Evolutionary conservation across 1,140 invertebrate species (phyloP).

Genomic region (Bombus balteatus): DNA sequence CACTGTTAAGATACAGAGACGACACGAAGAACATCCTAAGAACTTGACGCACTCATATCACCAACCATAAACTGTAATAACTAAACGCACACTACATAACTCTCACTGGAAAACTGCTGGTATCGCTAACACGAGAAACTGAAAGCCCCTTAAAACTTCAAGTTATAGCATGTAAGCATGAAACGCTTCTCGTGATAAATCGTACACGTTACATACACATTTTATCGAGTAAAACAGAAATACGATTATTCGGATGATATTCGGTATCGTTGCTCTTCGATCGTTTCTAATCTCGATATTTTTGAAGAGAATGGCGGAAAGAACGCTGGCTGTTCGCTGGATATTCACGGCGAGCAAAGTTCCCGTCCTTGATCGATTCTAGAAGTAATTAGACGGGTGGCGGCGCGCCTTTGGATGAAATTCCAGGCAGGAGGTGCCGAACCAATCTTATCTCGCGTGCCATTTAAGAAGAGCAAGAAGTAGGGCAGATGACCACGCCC

Average conservation of each 20-base stretch:
- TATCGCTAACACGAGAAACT: too few relatives aligned
- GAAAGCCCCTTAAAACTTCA: too few relatives aligned
- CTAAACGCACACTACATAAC: too few relatives aligned
- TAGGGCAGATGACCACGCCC: slow-evolving; percentile 68
- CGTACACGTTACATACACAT: too few relatives aligned
- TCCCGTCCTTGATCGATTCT: slow-evolving; percentile 69
- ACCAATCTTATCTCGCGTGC: slow-evolving; percentile 69
- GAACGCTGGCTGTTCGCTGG: slow-evolving; percentile 27
- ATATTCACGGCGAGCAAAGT: slow-evolving; percentile 71
- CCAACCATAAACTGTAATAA: too few relatives aligned
- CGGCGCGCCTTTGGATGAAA: slow-evolving; percentile 66
- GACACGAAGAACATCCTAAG: too few relatives aligned
- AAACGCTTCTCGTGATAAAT: too few relatives aligned
- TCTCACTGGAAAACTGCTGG: too few relatives aligned
- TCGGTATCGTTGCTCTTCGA: not conserved
- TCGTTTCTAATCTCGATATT: slow-evolving; percentile 18
- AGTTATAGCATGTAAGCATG: too few relatives aligned
- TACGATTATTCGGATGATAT: not conserved
- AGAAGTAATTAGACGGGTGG: slow-evolving; percentile 69
- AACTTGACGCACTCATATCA: too few relatives aligned
- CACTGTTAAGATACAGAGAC: too few relatives aligned
- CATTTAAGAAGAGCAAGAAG: slow-evolving; percentile 69
- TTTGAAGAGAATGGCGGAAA: slow-evolving; percentile 37
- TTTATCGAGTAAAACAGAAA: too few relatives aligned
- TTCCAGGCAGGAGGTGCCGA: slow-evolving; percentile 65